Evolutionary conservation across 2,888 invertebrate genomes (phyloP), one percentile per base, ranked within the genome.

Genomic region (Coelopa pilipes): DNA sequence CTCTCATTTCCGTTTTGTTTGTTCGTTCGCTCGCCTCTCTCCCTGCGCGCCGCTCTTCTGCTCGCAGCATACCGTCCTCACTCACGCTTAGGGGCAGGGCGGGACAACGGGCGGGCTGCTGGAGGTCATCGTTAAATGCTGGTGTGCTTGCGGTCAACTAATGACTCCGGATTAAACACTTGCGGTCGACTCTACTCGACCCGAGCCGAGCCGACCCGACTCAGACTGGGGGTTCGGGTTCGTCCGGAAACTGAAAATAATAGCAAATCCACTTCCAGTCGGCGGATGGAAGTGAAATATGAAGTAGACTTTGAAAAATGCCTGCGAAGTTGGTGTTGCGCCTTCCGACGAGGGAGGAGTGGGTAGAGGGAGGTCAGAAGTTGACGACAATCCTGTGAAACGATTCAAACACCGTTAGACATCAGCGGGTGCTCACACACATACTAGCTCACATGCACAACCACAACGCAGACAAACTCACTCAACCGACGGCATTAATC

Each of bases 111-210:
- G 34, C 2, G 7, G 4, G 7, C 2, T 34, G 34, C 4, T 34
- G 2, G 34, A 59, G 70, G 70, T 71, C 71, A 65, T 46, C 46
- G 55, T 55, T 71, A 63, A 71, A 71, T 71, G 55, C 57, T 71
- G 71, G 55, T 47, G 65, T 19, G 53, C 55, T 65, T 55, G 71
- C 65, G 71, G 71, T 71, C 71, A 71, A 71, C 71, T 71, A 71
- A 71, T 65, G 71, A 71, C 71, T 71, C 21, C 63, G 57, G 71
- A 71, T 71, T 71, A 71, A 71, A 53, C 71, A 24, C 71, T 63
- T 71, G 55, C 55, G 55, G 63, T 71, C 65, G 65, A 71, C 71
- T 55, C 19, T 21, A 24, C 50, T 34, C 34, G 53, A 53, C 53
- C n/a, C 15, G n/a, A 17, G 57, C 57, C 60, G 60, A 60, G 21